Conservation (phyloP, 2,797 vertebrate genomes). For the Hippoglossus hippoglossus region DNA sequence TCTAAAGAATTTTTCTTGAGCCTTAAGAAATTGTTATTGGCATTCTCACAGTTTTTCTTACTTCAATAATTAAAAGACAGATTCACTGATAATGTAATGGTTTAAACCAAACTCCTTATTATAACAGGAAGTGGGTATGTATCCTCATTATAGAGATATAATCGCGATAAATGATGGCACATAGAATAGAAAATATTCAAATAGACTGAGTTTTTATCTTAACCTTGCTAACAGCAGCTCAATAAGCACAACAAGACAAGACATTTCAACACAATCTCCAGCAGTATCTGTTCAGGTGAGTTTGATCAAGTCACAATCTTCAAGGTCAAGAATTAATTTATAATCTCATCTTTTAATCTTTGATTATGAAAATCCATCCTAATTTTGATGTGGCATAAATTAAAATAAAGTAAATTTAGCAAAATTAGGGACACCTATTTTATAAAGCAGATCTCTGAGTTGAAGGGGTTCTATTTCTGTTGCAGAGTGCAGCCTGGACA, state of each 20-base stretch:
- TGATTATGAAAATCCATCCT: not conserved
- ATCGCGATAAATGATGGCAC: not conserved
- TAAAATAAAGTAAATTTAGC: not conserved
- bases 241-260: too few species aligned
- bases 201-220: too few species aligned
- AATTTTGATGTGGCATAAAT: not conserved
- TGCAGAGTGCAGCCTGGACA: conserved; percentile 20
- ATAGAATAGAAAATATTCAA: not conserved
- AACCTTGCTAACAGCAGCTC: too few species aligned
- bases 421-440: not conserved
- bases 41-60: not conserved
- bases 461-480: not conserved
- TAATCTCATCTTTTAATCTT: not conserved
- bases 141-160: too few species aligned
- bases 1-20: too few species aligned
- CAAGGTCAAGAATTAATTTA: not conserved
- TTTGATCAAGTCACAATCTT: not conserved
- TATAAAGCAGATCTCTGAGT: not conserved
- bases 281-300: too few species aligned
- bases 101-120: too few species aligned
- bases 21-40: too few species aligned
- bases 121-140: too few species aligned
- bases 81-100: not conserved
- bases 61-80: not conserved
- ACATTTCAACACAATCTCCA: too few species aligned